Evolutionary conservation across 2,888 invertebrate genomes (phyloP), one percentile per base, ranked within the genome.

Genomic region (Diarsia rubi): DNA sequence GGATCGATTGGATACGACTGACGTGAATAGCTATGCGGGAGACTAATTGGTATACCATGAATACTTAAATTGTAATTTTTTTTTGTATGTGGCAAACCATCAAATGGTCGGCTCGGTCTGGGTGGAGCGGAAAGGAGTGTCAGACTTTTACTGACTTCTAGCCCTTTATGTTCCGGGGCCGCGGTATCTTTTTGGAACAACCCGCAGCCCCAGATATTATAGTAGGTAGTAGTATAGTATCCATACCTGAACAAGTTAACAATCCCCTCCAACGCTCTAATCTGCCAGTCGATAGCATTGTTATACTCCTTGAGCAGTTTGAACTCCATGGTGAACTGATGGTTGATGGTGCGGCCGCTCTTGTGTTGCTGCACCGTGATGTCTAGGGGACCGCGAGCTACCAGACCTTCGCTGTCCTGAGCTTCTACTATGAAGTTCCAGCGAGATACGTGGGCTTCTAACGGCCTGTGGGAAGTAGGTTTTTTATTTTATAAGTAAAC

Each of bases 321-420:
- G 89, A 98, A 97, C 70, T 97, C 97, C 88, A 98, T 96, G 59
- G 97, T 97, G 91, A 98, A 98, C 92, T 98, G 98, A 90, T 99
- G 98, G 93, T 98, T 98, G 69, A 98, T 97, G 31, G 98, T 98
- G 54, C 98, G 97, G 19, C 97, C 97, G 59, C 97, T 97, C 91
- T 98, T 98, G 94, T 98, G 98, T 87, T 99, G 98, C 86, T 98
- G 98, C 1, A 98, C 98, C 37, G 98, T 97, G 82, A 98, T 97
- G 90, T 98, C 98, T 9, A 99, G 95, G 0, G 97, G 97, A 70
- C 98, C 98, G 64, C 97, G 97, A 0, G 98, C 98, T 4, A 97
- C 97, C 44, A 97, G 97, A 60, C 98, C 98, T 87, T 98, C 97
- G 87, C 97, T 98, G 94, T 99, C 99, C 27, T 97, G 97, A 31